These are phyloP conservation scores for Pogonocherus hispidulus DNA, from an alignment of 2,888 invertebrate species.

Conservation along the genomic window DNA sequence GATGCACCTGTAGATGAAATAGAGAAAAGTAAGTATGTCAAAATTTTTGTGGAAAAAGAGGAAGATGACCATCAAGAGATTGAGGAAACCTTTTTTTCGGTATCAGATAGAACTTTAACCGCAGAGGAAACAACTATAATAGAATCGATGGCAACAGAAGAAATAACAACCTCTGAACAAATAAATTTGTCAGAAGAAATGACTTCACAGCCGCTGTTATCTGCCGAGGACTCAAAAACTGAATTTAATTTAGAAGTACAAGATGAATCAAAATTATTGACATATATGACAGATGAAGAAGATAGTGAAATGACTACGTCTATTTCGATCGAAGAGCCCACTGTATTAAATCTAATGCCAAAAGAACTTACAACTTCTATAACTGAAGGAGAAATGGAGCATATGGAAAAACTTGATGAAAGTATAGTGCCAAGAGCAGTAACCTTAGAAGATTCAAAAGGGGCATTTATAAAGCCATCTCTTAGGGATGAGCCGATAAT, in stretches of 20 bases:
- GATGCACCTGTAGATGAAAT: too few species aligned
- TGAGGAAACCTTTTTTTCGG: background rate
- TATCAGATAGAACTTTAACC: background rate
- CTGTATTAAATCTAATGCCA: too few species aligned
- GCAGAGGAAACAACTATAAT: background rate
- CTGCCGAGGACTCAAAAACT: background rate
- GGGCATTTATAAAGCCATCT: background rate
- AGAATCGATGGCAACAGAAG: background rate
- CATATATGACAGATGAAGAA: background rate
- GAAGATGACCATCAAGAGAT: background rate
- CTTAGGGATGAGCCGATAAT: background rate
- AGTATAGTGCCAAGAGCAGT: slow-evolving; percentile 1
- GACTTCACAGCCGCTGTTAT: background rate
- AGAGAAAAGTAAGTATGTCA: too few species aligned
- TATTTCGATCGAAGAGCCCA: too few species aligned
- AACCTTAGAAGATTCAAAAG: slow-evolving; percentile 9
- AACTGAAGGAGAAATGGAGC: background rate
- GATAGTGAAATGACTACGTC: background rate
- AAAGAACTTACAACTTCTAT: too few species aligned
- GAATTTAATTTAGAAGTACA: background rate
- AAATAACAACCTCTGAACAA: background rate
- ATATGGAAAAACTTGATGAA: background rate
- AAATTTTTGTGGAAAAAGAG: too few species aligned
- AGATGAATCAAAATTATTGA: slow-evolving; percentile 23
- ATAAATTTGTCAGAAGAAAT: background rate